Conservation (phyloP, 2,888 invertebrate species). For the Tanytarsus gracilentus region DNA sequence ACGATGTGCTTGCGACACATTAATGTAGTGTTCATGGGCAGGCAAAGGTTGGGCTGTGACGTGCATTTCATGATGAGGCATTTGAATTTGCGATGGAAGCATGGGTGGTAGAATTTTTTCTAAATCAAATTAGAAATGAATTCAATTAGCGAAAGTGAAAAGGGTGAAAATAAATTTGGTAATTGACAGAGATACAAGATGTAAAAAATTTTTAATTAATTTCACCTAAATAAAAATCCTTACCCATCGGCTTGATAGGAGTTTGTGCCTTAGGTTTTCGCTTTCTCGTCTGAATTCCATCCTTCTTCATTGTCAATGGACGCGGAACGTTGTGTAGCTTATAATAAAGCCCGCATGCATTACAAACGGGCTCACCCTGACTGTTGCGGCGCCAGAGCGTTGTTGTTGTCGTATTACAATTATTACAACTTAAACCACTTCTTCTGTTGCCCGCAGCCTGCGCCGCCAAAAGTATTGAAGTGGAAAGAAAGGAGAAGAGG, state of each 20-base stretch:
- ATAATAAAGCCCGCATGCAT: conserved; percentile 34
- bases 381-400: conserved; percentile 29
- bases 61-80: conserved; percentile 30
- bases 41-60: conserved; percentile 25
- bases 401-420: conserved; percentile 29
- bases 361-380: conserved; percentile 28
- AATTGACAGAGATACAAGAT: neutral
- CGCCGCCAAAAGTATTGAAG: neutral
- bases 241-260: conserved; percentile 24
- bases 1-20: conserved; percentile 29
- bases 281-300: conserved; percentile 95
- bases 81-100: conserved; percentile 40
- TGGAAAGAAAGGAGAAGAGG: conserved; percentile 5
- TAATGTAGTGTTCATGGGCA: conserved; percentile 30
- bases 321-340: conserved; percentile 57
- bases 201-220: neutral
- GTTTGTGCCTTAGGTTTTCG: conserved; percentile 67
- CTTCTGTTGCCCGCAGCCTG: conserved; percentile 39
- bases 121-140: neutral
- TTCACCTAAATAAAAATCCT: neutral
- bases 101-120: conserved; percentile 34
- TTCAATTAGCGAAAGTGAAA: neutral
- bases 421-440: conserved; percentile 36
- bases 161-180: neutral
- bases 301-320: conserved; percentile 97